Evolutionary conservation across 2,797 vertebrate genomes (phyloP).

Genomic region (Helostoma temminkii): DNA sequence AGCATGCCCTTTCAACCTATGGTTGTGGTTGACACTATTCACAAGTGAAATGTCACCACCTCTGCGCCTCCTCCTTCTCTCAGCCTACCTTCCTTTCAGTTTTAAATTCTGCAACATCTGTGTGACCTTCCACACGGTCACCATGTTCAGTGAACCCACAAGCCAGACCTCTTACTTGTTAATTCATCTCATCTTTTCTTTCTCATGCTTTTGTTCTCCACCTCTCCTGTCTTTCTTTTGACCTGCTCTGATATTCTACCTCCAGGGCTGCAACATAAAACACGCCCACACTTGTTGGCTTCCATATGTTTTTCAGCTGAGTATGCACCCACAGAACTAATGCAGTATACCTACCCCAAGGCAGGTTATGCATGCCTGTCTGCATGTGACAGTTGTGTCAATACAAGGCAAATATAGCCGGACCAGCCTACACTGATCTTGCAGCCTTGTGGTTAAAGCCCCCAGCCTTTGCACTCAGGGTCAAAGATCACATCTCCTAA

Average conservation of each 20-base stretch:
- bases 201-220: slow-evolving; percentile 6
- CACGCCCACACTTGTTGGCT: slow-evolving; percentile 38
- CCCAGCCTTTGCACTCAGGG: slow-evolving; percentile 71
- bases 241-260: slow-evolving; percentile 38
- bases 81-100: background rate
- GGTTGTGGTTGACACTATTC: slow-evolving; percentile 19
- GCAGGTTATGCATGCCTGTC: slow-evolving; percentile 35
- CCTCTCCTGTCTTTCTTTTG: slow-evolving; percentile 9
- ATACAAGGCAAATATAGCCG: slow-evolving; percentile 58
- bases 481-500: slow-evolving; percentile 61
- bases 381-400: slow-evolving; percentile 63
- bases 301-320: slow-evolving; percentile 54
- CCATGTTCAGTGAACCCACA: background rate
- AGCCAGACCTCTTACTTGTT: background rate
- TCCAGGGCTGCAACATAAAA: slow-evolving; percentile 46
- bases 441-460: slow-evolving; percentile 52
- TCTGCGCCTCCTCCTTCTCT: slow-evolving; percentile 4
- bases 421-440: slow-evolving; percentile 64
- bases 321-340: slow-evolving; percentile 13
- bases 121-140: background rate
- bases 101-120: background rate
- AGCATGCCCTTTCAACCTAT: slow-evolving; percentile 20
- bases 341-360: slow-evolving; percentile 23
- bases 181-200: slow-evolving; percentile 2
- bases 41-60: slow-evolving; percentile 40